Conservation (phyloP, 2,113 vertebrate genomes). For the Pachycephala philippinensis region DNA sequence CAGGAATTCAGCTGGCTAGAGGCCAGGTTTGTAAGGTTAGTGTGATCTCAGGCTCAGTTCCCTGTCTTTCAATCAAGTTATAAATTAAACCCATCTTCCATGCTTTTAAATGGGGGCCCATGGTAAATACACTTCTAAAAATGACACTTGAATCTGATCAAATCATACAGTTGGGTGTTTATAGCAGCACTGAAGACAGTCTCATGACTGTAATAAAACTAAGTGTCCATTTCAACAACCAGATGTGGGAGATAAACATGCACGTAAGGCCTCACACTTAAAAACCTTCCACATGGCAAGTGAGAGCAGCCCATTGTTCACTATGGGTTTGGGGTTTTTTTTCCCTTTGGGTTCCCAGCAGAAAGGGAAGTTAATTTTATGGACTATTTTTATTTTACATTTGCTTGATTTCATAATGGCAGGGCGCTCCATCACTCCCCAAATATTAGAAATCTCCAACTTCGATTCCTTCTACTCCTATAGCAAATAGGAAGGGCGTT, state of each 20-base stretch:
- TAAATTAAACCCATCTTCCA: background rate
- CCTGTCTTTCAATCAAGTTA: background rate
- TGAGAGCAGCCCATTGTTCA: background rate
- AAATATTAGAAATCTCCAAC: background rate
- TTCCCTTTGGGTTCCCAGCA: background rate
- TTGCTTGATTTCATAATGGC: background rate
- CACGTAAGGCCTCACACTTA: background rate
- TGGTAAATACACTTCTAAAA: background rate
- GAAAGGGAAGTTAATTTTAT: background rate
- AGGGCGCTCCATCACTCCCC: background rate
- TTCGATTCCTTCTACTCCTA: background rate
- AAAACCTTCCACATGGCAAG: background rate
- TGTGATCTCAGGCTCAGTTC: background rate
- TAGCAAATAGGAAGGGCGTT: background rate
- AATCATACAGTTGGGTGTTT: background rate
- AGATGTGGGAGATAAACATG: background rate
- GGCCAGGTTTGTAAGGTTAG: background rate
- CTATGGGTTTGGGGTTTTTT: accelerated
- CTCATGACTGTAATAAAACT: background rate
- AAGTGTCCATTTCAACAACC: background rate
- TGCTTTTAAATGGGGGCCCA: background rate
- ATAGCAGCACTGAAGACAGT: background rate
- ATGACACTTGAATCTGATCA: background rate
- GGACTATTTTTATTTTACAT: background rate
- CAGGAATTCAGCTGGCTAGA: background rate